Conservation (phyloP, 2,888 invertebrate species). For the Mythimna impura region DNA sequence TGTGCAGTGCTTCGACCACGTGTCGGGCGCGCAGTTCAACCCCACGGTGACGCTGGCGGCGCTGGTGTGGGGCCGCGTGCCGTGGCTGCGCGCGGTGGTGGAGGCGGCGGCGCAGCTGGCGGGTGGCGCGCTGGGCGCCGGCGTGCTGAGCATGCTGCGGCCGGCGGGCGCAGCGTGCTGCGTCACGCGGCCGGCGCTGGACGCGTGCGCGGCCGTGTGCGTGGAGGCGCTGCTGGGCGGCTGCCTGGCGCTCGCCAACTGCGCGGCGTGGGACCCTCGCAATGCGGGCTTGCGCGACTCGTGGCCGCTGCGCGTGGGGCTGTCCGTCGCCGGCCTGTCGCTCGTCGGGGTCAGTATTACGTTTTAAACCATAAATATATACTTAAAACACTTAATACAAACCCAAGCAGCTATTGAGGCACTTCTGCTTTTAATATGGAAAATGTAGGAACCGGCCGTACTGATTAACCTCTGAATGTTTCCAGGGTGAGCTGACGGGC, state of each 20-base stretch:
- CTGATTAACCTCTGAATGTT: background rate
- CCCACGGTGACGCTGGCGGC: slow-evolving; percentile 93
- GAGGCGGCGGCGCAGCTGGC: slow-evolving; percentile 91
- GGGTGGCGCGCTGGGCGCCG: slow-evolving; percentile 91
- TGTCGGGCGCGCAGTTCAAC: slow-evolving; percentile 94
- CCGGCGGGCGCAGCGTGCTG: slow-evolving; percentile 87
- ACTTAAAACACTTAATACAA: too few relatives aligned
- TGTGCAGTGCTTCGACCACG: slow-evolving; percentile 92
- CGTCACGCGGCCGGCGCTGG: slow-evolving; percentile 79
- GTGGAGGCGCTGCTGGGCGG: slow-evolving; percentile 92
- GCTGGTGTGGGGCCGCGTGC: slow-evolving; percentile 88
- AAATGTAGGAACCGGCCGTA: background rate
- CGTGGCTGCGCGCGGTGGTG: slow-evolving; percentile 88
- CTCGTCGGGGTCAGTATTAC: slow-evolving; percentile 90
- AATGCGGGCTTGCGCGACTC: slow-evolving; percentile 91
- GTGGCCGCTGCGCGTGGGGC: slow-evolving; percentile 92
- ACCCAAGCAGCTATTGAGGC: background rate
- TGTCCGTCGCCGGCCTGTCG: slow-evolving; percentile 91
- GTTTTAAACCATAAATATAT: too few relatives aligned
- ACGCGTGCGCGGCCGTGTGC: slow-evolving; percentile 88
- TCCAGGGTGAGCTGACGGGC: slow-evolving; percentile 92
- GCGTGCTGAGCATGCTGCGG: slow-evolving; percentile 79
- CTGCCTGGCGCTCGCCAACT: slow-evolving; percentile 92
- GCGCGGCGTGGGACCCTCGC: slow-evolving; percentile 93
- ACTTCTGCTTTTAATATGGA: background rate